Conservation (phyloP, 2,888 invertebrate genomes). For the Crioceris asparagi region DNA sequence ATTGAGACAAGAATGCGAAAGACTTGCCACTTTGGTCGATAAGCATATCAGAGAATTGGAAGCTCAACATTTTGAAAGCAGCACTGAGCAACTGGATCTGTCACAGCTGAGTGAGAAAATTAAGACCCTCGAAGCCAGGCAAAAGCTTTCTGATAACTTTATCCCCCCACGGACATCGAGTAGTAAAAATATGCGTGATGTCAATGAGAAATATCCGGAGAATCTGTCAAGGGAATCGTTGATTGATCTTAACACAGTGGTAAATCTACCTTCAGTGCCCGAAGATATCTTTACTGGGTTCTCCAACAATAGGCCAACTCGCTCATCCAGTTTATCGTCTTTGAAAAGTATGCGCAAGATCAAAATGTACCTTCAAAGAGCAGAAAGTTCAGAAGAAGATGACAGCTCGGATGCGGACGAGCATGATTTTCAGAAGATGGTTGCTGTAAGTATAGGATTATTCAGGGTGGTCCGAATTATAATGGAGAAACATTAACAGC, state of each 20-base stretch:
- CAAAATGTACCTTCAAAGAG: slow-evolving; percentile 38
- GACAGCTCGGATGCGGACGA: slow-evolving; percentile 36
- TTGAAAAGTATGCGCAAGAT: slow-evolving; percentile 39
- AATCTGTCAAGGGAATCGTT: slow-evolving; percentile 38
- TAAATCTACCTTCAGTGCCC: slow-evolving; percentile 39
- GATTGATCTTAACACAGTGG: slow-evolving; percentile 36
- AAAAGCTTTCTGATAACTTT: slow-evolving; percentile 20
- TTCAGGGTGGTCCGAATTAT: no score
- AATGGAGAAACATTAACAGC: neutral
- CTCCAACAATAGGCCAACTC: slow-evolving; percentile 33
- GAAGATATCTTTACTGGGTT: slow-evolving; percentile 39
- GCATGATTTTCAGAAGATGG: slow-evolving; percentile 23
- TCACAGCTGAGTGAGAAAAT: slow-evolving; percentile 33
- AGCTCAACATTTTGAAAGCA: slow-evolving; percentile 22
- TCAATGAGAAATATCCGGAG: slow-evolving; percentile 41
- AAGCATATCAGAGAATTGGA: slow-evolving; percentile 32
- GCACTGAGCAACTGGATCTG: slow-evolving; percentile 16
- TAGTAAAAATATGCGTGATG: slow-evolving; percentile 33
- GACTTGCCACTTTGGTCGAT: slow-evolving; percentile 32
- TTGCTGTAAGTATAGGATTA: slow-evolving; percentile 22
- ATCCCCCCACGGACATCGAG: slow-evolving; percentile 22
- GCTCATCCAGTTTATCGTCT: slow-evolving; percentile 38
- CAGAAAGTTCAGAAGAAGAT: slow-evolving; percentile 37
- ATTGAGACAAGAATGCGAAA: slow-evolving; percentile 31
- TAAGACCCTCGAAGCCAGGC: slow-evolving; percentile 14